Conservation (phyloP, 2,797 vertebrate species). For the Hozukius guyotensis region DNA sequence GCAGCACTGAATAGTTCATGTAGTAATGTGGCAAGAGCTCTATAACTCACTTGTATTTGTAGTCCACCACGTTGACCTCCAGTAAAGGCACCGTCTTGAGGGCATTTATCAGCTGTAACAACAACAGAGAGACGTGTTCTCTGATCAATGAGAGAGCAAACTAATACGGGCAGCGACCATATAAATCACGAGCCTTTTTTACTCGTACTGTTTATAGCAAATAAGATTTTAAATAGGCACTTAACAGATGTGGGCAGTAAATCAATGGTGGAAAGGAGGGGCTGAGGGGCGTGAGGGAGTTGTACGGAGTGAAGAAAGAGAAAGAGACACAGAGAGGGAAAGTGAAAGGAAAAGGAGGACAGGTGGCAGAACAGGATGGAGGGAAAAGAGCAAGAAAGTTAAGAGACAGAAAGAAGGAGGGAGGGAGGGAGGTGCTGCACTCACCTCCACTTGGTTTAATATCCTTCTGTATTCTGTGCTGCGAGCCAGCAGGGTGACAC, state of each 20-base stretch:
- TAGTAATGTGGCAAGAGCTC: slow-evolving; percentile 5
- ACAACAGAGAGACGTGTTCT: slow-evolving; percentile 49
- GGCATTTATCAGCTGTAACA: slow-evolving; percentile 89
- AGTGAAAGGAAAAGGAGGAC: slow-evolving; percentile 20
- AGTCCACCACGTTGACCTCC: slow-evolving; percentile 95
- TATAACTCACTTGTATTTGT: slow-evolving; percentile 94
- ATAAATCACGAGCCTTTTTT: slow-evolving; percentile 72
- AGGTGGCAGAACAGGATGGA: slow-evolving; percentile 6
- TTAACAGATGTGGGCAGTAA: slow-evolving; percentile 73
- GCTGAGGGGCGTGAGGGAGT: slow-evolving; percentile 11
- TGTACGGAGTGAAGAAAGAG: slow-evolving; percentile 21
- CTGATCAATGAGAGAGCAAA: slow-evolving; percentile 72
- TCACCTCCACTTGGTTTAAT: slow-evolving; percentile 94
- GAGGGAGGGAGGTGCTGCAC: slow-evolving; percentile 38
- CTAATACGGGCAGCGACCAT: slow-evolving; percentile 57
- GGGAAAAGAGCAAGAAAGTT: slow-evolving; percentile 17
- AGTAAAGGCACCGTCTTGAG: slow-evolving; percentile 91
- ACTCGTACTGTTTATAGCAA: slow-evolving; percentile 65
- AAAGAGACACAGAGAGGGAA: slow-evolving; percentile 18
- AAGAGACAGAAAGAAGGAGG: not conserved
- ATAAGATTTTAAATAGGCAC: slow-evolving; percentile 77
- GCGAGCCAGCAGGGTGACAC: slow-evolving; percentile 93
- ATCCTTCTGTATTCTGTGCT: slow-evolving; percentile 96
- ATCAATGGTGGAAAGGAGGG: slow-evolving; percentile 68
- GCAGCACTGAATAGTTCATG: not conserved